These are phyloP conservation scores for Sabellastarte sp. DNA, from an alignment of 2,888 invertebrate species.

Conservation along the genomic window DNA sequence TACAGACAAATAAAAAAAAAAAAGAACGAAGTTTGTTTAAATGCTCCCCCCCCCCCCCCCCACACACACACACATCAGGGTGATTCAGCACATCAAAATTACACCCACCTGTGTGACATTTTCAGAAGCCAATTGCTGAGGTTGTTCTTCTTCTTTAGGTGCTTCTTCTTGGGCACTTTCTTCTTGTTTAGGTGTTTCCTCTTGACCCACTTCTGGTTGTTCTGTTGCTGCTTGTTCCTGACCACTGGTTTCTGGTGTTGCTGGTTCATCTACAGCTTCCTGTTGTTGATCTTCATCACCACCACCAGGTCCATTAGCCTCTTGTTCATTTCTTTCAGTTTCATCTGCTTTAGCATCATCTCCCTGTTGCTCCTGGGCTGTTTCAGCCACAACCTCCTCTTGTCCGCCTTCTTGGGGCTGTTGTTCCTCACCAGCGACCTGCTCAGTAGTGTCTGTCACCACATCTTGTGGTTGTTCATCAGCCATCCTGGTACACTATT, in stretches of 20 bases:
- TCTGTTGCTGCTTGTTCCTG: conserved; percentile 6
- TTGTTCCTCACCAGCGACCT: conserved; percentile 7
- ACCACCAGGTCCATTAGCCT: neutral
- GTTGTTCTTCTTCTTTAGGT: conserved; percentile 8
- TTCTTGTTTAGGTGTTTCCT: conserved; percentile 13
- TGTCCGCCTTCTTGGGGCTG: neutral
- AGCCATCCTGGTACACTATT: too few species aligned
- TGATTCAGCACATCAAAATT: too few species aligned
- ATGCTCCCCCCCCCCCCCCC: too few species aligned
- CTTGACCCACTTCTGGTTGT: conserved; percentile 8
- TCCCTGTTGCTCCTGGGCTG: conserved; percentile 1
- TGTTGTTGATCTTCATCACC: too few species aligned
- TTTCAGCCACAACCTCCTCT: conserved; percentile 5
- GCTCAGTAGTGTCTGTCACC: too few species aligned
- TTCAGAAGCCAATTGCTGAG: neutral
- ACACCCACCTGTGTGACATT: too few species aligned
- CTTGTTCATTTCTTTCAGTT: conserved; percentile 2
- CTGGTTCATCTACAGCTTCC: neutral
- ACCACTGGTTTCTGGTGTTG: conserved; percentile 10
- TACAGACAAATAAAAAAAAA: too few species aligned
- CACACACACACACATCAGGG: too few species aligned
- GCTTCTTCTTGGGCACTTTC: conserved; percentile 10
- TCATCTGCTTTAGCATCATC: conserved; percentile 3
- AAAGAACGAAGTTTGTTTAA: too few species aligned
- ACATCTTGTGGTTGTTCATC: too few species aligned